phyloP scores from a whole-genome alignment of 2,113 vertebrate genomes.

The Siniperca knerii region DNA sequence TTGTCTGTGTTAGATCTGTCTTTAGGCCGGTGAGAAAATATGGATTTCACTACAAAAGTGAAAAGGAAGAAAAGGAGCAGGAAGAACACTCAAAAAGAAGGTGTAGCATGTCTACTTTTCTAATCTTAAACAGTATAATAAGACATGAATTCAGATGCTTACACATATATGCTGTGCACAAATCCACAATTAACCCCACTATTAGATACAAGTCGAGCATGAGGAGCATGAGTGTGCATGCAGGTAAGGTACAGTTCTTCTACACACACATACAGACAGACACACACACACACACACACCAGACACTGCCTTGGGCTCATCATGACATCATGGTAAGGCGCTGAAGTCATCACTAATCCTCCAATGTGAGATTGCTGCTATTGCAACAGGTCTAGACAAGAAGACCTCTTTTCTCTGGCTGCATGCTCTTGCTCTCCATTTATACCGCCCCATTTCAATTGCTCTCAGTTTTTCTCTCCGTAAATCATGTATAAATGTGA shows the following conservation, averaged over 20 bases:
- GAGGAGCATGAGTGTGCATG: neutral
- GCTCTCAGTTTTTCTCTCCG: constrained; percentile 8
- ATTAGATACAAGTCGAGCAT: constrained; percentile 12
- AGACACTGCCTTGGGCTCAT: constrained; percentile 74
- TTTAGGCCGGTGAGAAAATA: neutral
- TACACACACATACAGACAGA: constrained; percentile 18
- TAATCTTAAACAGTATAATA: neutral
- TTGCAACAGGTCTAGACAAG: constrained; percentile 81
- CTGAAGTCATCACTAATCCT: constrained; percentile 83
- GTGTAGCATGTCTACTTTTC: neutral
- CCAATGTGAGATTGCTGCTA: constrained; percentile 57
- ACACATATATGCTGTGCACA: constrained; percentile 3
- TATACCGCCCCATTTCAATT: constrained; percentile 29
- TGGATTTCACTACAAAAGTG: neutral
- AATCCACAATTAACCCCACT: constrained; percentile 1
- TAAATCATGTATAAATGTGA: constrained; percentile 9
- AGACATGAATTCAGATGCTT: neutral
- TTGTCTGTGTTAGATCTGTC: constrained; percentile 21
- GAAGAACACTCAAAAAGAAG: neutral
- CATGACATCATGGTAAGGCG: constrained; percentile 81
- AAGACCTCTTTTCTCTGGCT: constrained; percentile 44
- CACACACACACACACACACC: constrained; percentile 37
- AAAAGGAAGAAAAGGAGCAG: neutral
- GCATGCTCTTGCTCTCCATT: constrained; percentile 29
- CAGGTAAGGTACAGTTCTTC: constrained; percentile 24